Base-by-base conservation (phyloP, 2,797 vertebrate genomes). In the Leuciscus waleckii region DNA sequence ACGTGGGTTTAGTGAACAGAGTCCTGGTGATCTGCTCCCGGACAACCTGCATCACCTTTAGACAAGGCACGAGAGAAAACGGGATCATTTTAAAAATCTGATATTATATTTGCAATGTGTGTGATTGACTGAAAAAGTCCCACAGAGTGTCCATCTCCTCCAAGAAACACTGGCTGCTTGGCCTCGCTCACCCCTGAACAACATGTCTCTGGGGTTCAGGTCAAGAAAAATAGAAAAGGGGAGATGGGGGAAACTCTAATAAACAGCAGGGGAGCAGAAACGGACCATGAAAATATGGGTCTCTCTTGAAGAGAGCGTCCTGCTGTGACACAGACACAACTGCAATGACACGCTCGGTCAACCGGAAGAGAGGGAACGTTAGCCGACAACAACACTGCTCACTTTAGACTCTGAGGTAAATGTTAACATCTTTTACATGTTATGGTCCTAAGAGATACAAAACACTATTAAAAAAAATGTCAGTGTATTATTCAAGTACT, bases 21-120 rank as follows among this genome's bases (percentile, higher is more conserved):
- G 97, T 98, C 88, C 98, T 95, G 37, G 96, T 98, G 94, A 99
- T 97, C 95, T 99, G 98, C 90, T 99, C 98, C 87, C 97, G 96
- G 29, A 99, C 98, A 89, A 99, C 98, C 90, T 99, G 97, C 96
- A 99, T 97, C 89, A 99, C 98, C 97, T 98, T 91, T 4, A 35
- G 65, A 56, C 46, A 16, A 49, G 16, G 46, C 16, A 16, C 46
- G 14, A 49, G 46, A 49, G 7, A 13, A 37, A 17, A 74, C 21
- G 26, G 1, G 63, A 68, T 51, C 8, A 83, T 58, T 73, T 29
- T 2, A 32, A 51, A 7, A 75, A 56, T 37, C 29, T 0, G 19
- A 54, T 54, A 7, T 54, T 54, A 14, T 23, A 11, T 54, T 37
- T 75, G 46, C 46, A 35, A 54, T 54, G 56, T 43, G 54, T 37